Evolutionary conservation across 2,797 vertebrate genomes (phyloP).

Genomic region (Spea hammondii): DNA sequence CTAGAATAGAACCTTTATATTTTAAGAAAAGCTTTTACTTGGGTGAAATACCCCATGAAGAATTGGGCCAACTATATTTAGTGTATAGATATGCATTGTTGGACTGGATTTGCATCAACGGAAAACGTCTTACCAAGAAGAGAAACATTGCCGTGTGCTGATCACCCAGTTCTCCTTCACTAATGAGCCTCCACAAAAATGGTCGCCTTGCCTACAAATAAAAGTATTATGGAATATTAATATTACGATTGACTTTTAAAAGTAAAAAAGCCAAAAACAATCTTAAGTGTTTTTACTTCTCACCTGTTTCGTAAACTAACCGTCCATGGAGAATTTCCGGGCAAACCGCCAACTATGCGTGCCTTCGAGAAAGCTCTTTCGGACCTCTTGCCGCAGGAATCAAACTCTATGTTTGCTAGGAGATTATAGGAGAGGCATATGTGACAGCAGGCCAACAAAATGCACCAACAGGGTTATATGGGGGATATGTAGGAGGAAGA

Average conservation of each 20-base stretch:
- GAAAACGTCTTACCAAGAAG: constrained; percentile 81
- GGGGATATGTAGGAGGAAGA: too few relatives aligned
- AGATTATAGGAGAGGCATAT: too few relatives aligned
- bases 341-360: constrained; percentile 79
- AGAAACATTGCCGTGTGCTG: constrained; percentile 93
- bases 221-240: neutral
- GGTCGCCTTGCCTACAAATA: constrained; percentile 77
- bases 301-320: constrained; percentile 89
- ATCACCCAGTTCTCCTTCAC: constrained; percentile 93
- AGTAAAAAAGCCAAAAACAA: neutral
- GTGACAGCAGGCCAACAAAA: too few relatives aligned
- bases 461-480: too few relatives aligned
- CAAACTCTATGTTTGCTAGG: constrained; percentile 25
- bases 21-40: too few relatives aligned
- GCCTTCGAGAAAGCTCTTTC: constrained; percentile 60
- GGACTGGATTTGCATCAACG: neutral
- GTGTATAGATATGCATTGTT: neutral
- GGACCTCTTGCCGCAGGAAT: constrained; percentile 78
- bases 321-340: constrained; percentile 94
- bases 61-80: neutral
- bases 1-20: too few relatives aligned
- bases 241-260: neutral
- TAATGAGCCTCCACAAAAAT: constrained; percentile 93
- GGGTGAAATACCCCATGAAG: too few relatives aligned
- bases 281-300: neutral